phyloP scores from a whole-genome alignment of 2,797 vertebrate species.

The Myotis vivesi region DNA sequence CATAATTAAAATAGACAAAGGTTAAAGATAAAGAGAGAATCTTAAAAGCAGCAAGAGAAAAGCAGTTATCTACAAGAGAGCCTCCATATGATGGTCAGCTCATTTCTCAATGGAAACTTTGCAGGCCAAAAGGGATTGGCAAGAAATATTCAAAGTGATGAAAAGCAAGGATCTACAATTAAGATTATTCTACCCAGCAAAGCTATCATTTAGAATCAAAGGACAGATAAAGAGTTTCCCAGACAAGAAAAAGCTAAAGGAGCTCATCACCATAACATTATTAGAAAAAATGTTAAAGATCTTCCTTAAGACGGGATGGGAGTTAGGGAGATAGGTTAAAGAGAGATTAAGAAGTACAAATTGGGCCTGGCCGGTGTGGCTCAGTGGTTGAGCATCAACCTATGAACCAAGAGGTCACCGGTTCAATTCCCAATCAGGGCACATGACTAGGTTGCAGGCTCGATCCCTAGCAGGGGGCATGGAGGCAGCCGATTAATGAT shows the following conservation, averaged over 20 bases:
- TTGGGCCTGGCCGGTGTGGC: neutral
- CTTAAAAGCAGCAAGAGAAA: neutral
- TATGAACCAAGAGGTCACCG: neutral
- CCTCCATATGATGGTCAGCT: neutral
- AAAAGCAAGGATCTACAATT: too few relatives aligned
- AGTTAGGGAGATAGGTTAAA: too few relatives aligned
- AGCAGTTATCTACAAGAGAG: neutral
- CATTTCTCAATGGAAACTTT: neutral
- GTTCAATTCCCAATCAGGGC: neutral
- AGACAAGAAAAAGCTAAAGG: too few relatives aligned
- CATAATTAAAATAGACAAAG: neutral
- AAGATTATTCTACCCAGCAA: too few relatives aligned
- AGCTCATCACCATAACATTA: too few relatives aligned
- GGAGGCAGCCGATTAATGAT: neutral
- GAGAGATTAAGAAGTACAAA: too few relatives aligned
- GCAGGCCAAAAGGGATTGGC: too few relatives aligned
- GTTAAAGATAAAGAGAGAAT: neutral
- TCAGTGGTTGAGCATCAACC: neutral
- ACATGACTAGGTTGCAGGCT: neutral
- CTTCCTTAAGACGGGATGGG: too few relatives aligned
- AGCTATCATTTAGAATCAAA: too few relatives aligned
- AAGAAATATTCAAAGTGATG: too few relatives aligned
- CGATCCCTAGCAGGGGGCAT: neutral
- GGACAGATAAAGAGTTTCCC: too few relatives aligned
- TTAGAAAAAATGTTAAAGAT: neutral